phyloP scores from a whole-genome alignment of 2,888 invertebrate species.

The Baccha elongata region DNA sequence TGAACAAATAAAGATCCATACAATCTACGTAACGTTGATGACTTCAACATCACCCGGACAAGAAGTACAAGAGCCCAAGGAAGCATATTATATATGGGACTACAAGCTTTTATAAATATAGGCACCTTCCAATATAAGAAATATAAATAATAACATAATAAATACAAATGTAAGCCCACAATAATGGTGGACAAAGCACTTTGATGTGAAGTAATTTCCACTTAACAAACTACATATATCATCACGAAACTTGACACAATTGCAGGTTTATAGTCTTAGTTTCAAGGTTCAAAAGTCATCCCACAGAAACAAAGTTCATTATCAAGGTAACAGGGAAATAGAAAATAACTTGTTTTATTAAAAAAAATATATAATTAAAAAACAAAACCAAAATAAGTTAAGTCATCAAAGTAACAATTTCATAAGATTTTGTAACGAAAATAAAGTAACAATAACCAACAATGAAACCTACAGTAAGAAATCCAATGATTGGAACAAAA shows the following conservation, averaged over 20 bases:
- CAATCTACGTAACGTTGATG: too few relatives aligned
- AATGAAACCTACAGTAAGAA: not conserved
- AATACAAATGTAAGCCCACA: too few relatives aligned
- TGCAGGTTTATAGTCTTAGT: not conserved
- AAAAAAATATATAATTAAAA: too few relatives aligned
- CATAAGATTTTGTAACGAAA: not conserved
- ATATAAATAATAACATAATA: too few relatives aligned
- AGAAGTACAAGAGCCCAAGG: too few relatives aligned
- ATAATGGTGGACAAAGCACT: not conserved
- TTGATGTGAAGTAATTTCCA: too few relatives aligned
- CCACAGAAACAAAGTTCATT: not conserved
- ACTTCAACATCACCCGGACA: too few relatives aligned
- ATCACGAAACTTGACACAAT: constrained; percentile 38
- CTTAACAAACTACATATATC: constrained; percentile 15
- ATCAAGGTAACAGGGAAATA: constrained; percentile 27
- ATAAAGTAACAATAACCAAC: constrained; percentile 24
- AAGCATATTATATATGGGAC: too few relatives aligned
- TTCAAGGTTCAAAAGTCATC: constrained; percentile 5
- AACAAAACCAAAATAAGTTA: not conserved
- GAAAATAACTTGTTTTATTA: not conserved
- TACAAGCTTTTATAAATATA: too few relatives aligned
- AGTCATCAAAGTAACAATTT: not conserved
- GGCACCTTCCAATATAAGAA: too few relatives aligned
- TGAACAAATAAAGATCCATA: too few relatives aligned
- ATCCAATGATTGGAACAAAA: not conserved